Conservation (phyloP, 1,140 invertebrate genomes). For the Drosophila kurseongensis region DNA sequence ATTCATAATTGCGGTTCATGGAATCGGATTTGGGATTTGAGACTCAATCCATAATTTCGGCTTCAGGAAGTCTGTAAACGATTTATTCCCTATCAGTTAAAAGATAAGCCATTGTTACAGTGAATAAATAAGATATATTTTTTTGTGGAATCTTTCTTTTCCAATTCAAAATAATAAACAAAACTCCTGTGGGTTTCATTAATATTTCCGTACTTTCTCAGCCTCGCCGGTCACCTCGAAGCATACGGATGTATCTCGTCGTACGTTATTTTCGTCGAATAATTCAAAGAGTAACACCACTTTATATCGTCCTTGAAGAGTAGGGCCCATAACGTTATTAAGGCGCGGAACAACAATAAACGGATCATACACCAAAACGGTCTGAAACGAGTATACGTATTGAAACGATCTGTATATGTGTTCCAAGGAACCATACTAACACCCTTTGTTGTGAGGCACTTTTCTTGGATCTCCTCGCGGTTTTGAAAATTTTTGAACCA, state of each 20-base stretch:
- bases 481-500: slow-evolving; percentile 7
- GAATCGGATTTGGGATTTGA: too few species aligned
- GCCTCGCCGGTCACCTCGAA: neutral
- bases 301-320: neutral
- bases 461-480: neutral
- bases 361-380: neutral
- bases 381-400: neutral
- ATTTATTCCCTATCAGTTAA: too few species aligned
- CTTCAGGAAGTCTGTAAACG: too few species aligned
- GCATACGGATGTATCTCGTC: neutral
- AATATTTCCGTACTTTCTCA: neutral
- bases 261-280: neutral
- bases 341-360: neutral
- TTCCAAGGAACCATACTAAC: neutral
- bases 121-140: too few species aligned
- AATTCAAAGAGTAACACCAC: neutral
- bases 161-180: too few species aligned
- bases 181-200: too few species aligned
- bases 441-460: neutral
- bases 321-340: neutral
- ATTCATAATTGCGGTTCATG: too few species aligned
- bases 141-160: too few species aligned
- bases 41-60: too few species aligned
- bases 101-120: too few species aligned
- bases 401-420: accelerated